Base-by-base conservation (phyloP, 2,113 vertebrate species). In the Hyperopisus bebe region DNA sequence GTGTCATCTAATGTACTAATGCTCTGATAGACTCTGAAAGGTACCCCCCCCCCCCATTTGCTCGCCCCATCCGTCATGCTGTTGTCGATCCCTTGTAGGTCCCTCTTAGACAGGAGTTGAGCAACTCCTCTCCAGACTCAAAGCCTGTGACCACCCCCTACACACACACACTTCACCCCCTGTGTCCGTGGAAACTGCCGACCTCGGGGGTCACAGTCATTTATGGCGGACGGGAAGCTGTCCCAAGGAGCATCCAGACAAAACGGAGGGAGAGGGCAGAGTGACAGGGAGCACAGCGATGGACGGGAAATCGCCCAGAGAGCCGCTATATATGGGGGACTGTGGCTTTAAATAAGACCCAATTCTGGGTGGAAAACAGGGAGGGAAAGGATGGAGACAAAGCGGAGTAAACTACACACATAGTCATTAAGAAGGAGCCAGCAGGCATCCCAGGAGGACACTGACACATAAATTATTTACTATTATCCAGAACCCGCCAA, bases 221-320 rank as follows among this genome's bases (percentile, higher is more conserved):
- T 86, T 86, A 80, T 50, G 47, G 83, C 21, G n/a, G 83, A 48
- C 47, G n/a, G 24, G 47, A 86, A 42, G 83, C 47, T 86, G 83
- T 86, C 47, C 74, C 44, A 24, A 85, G 47, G 83, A 47, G n/a
- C 83, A 86, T 86, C 44, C 83, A 86, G 83, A 86, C n/a, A 7
- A 84, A 44, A n/a, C 2, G 17, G 35, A 17, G 74, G 35, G 35
- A 42, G 74, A 17, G 74, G 35, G 13, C 35, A 46, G 80, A 10
- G 82, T 1, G 7, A 47, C 7, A 13, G 39, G 82, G 39, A 44
- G 21, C 82, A n/a, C 46, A 47, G 19, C 24, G 3, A 24, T 47
- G 35, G 17, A 47, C 21, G 2, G 44, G 44, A 50, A 86, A 86
- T 50, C 24, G 83, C 42, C 44, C 44, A 10, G 24, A 46, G 82